Evolutionary conservation across 1,140 invertebrate species (phyloP).

Genomic region (Magallana gigas): DNA sequence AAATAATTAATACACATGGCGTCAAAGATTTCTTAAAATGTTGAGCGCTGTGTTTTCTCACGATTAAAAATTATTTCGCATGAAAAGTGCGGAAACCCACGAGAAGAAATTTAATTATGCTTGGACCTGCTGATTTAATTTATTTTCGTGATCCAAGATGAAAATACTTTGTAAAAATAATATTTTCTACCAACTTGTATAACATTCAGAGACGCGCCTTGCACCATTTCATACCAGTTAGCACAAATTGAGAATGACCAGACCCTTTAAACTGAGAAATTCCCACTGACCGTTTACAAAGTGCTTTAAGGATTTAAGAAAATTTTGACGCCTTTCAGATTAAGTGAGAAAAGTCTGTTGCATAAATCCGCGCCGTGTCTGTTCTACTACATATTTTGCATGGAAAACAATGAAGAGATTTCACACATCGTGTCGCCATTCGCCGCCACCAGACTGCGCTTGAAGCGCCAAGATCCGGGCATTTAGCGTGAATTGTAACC

Average conservation of each 20-base stretch:
- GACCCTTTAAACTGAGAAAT: conserved; percentile 32
- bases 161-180: conserved; percentile 11
- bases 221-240: conserved; percentile 22
- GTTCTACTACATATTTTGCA: conserved; percentile 10
- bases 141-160: conserved; percentile 5
- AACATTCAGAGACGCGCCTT: background rate
- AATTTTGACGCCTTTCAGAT: conserved; percentile 33
- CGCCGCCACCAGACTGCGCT: conserved; percentile 22
- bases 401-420: conserved; percentile 28
- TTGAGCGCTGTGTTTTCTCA: conserved; percentile 27
- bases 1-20: conserved; percentile 38
- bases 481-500: conserved; percentile 23
- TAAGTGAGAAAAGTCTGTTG: conserved; percentile 37
- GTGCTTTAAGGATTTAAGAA: conserved; percentile 36
- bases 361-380: conserved; percentile 31
- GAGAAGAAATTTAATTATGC: conserved; percentile 21
- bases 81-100: conserved; percentile 23
- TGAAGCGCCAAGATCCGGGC: conserved; percentile 16
- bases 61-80: conserved; percentile 36
- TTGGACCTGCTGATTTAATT: conserved; percentile 15
- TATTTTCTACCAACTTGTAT: background rate
- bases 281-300: conserved; percentile 35
- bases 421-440: background rate
- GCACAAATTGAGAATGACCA: conserved; percentile 4
- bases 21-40: conserved; percentile 32